Base-by-base conservation (phyloP, 2,888 invertebrate species). In the Pandemis corylana region DNA sequence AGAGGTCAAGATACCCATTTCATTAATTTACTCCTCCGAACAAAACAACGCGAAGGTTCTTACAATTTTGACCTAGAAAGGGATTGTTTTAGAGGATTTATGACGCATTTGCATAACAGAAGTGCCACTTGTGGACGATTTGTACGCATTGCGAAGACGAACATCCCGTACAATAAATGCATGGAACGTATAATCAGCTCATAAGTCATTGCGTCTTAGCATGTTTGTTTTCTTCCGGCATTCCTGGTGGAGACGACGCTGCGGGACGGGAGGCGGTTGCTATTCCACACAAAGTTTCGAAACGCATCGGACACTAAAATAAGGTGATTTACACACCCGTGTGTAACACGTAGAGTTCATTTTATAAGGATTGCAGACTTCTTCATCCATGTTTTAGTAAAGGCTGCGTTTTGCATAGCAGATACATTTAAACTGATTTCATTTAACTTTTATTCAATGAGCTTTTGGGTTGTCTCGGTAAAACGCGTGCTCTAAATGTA, bases 61-160 rank as follows among this genome's bases (percentile, higher is more conserved):
- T 82, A 82, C 80, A 83, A 80, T 82, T 82, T 76, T 85, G 83
- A 84, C 87, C 84, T 81, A 84, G 82, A 86, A 84, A 82, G 83
- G 76, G 80, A 81, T 80, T 80, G 80, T 78, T 83, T 81, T 77
- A 79, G 81, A 80, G 80, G 82, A 79, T 75, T 75, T 75, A 75
- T 75, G 70, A 56, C 82, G 81, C 85, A 89, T 89, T 88, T 89
- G 82, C 89, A 89, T 90, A 87, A 88, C 85, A 87, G 81, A 84
- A 83, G 78, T 79, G 82, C 80, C 81, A 84, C 84, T 90, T 89
- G 84, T 81, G 83, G 84, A 84, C 83, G 82, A 90, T 91, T 89
- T 86, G 87, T 90, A 90, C 82, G 87, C 88, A 83, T 80, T 81
- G 84, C 87, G 81, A 84, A 86, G 84, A 81, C 81, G 81, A 84